Evolutionary conservation across 37 sponge, comb jelly and placozoan genomes (phyloP), one percentile per base, ranked within the genome.

Genomic region (Hormiphora californensis): DNA sequence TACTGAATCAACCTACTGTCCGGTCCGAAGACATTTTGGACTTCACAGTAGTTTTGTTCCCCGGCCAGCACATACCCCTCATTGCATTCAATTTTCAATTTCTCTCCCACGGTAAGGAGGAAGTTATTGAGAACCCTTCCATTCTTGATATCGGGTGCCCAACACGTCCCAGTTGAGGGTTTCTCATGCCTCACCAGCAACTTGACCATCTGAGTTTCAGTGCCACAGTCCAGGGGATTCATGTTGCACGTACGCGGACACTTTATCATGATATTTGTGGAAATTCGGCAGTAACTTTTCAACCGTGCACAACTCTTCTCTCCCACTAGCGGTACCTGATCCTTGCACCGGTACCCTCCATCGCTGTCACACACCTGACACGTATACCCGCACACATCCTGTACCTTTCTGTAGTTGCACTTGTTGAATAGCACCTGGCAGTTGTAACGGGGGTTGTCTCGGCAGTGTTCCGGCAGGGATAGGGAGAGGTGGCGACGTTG

Each of bases 201-300:
- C 5, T 39, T 33, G 36, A 73, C 38, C 28, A 43, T 73, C 39
- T 73, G 46, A 1, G 9, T 19, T 4, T 43, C 46, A 28, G 44
- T 73, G 25, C 81, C 81, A 40, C 81, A 73, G 27, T 73, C 81
- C 27, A 4, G 40, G 41, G 81, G 81, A 40, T 73, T 43, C 4
- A 73, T 11, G 5, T 73, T 27, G 81, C 81, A 73, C n/a, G 81
- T 73, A 4, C 23, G 19, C 1, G 81, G 46, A 21, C 81, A 73
- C 81, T 43, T 73, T n/a, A 46, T 15, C 11, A 27, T 11, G 25
- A 73, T 46, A n/a, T n/a, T n/a, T 1, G 39, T 28, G 27, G 35
- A 5, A 15, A 73, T n/a, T 7, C 43, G 21, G 25, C 81, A 73
- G 46, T 36, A 73, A 23, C 35, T 3, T 3, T 37, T 73, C 27